Percentiles rank a stretch among this genome's conserved stretches.
Evolutionary conservation across 1,140 invertebrate species (phyloP).

Genomic region (Aphidius gifuensis): DNA sequence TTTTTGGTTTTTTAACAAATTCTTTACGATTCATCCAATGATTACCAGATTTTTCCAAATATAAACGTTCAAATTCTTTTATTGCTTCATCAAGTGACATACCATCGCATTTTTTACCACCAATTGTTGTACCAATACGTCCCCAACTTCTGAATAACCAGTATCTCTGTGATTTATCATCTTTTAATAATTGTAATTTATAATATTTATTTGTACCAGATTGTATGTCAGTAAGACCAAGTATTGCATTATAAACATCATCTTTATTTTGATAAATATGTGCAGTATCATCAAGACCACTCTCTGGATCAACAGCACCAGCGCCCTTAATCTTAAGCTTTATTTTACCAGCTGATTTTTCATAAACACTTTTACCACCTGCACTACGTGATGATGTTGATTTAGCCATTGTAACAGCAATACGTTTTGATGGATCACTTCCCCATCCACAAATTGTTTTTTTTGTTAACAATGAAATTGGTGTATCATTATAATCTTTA

Average conservation of each 20-base stretch:
- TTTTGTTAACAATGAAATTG: slow-evolving; percentile 65
- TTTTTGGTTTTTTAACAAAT: slow-evolving; percentile 79
- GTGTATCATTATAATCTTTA: slow-evolving; percentile 56
- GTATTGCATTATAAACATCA: slow-evolving; percentile 73
- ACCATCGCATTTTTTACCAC: slow-evolving; percentile 72
- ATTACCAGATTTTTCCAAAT: slow-evolving; percentile 85
- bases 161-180: slow-evolving; percentile 68
- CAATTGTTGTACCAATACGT: slow-evolving; percentile 87
- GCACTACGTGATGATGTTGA: slow-evolving; percentile 46
- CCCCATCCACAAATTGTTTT: slow-evolving; percentile 81
- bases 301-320: slow-evolving; percentile 86
- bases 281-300: slow-evolving; percentile 72
- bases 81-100: slow-evolving; percentile 63
- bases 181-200: slow-evolving; percentile 86
- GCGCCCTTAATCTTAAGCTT: slow-evolving; percentile 85
- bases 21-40: slow-evolving; percentile 64
- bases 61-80: slow-evolving; percentile 65
- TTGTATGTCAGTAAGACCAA: slow-evolving; percentile 83
- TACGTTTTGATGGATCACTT: slow-evolving; percentile 62
- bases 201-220: slow-evolving; percentile 91
- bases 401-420: slow-evolving; percentile 47
- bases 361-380: slow-evolving; percentile 62
- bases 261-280: slow-evolving; percentile 72
- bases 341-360: slow-evolving; percentile 63
- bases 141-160: slow-evolving; percentile 93